Evolutionary conservation across 2,888 invertebrate genomes (phyloP), one percentile per base, ranked within the genome.

Genomic region (Uropetala carovei): DNA sequence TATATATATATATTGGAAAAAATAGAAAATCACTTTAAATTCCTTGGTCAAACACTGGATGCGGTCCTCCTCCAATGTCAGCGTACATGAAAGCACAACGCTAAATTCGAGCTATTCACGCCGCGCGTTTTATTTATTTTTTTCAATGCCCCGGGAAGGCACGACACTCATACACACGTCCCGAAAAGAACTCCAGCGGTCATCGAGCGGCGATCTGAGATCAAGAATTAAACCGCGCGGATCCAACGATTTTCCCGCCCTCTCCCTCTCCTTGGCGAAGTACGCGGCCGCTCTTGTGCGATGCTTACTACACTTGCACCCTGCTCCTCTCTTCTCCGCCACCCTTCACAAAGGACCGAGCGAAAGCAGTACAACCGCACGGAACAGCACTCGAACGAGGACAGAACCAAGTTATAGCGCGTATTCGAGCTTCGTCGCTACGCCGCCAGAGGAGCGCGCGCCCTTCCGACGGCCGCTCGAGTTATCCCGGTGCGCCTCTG

Each of bases 371-470:
- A 27, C 75, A 4, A 75, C 75, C 75, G 75, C 22, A 75, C 75
- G 75, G 22, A 27, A 27, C 75, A 75, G 27, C 75, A 75, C 75
- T 75, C 75, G 75, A 75, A 75, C 27, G 75, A 75, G 75, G 27
- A 75, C 75, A 75, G 75, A 75, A 27, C 75, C 75, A 75, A 75
- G 75, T 75, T 27, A 75, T 8, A 75, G 22, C 75, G 75, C 75
- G 75, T 22, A 75, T 75, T 75, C 13, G 75, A 75, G 75, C 13
- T 75, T 75, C 75, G 75, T 75, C 75, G 75, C 22, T 5, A 22
- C 1, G 75, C 75, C 75, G 75, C 75, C 75, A 75, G 75, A 11
- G 75, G 75, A 22, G 68, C 68, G 68, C 3, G 22, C n/a, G 22
- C 75, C 9, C 75, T 75, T 75, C 4, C 75, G 27, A 27, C 75